These are phyloP conservation scores for Helostoma temminkii DNA, from an alignment of 2,797 vertebrate species.

Conservation along the genomic window DNA sequence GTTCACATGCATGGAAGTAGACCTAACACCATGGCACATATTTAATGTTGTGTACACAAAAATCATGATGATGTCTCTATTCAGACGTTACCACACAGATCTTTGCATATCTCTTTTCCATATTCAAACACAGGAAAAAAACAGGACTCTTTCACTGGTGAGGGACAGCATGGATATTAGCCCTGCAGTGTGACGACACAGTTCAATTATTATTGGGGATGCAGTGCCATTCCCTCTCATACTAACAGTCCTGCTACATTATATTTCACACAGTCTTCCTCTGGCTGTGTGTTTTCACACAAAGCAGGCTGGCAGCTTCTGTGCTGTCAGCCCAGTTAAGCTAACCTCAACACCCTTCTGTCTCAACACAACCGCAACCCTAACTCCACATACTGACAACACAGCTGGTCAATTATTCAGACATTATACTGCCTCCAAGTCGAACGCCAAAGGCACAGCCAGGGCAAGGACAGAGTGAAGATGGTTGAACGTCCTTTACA, in stretches of 20 bases:
- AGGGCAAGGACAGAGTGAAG: slow-evolving; percentile 31
- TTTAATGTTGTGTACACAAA: neutral
- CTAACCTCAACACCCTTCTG: slow-evolving; percentile 53
- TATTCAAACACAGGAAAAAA: slow-evolving; percentile 71
- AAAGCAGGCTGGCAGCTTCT: slow-evolving; percentile 27
- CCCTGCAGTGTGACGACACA: neutral
- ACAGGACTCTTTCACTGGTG: neutral
- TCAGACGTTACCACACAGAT: slow-evolving; percentile 2
- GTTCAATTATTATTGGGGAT: slow-evolving; percentile 2
- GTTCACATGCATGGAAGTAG: neutral
- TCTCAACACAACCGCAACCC: slow-evolving; percentile 49
- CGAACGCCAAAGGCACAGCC: slow-evolving; percentile 61
- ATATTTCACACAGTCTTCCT: slow-evolving; percentile 18
- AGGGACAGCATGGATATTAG: too few species aligned
- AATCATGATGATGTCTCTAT: neutral
- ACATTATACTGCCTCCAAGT: slow-evolving; percentile 67
- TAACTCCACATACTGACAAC: slow-evolving; percentile 51
- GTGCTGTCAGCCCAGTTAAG: slow-evolving; percentile 33
- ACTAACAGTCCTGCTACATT: slow-evolving; percentile 3
- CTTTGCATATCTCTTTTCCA: slow-evolving; percentile 72
- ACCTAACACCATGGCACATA: neutral
- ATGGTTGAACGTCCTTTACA: slow-evolving; percentile 36
- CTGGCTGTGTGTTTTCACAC: neutral
- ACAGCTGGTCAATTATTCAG: slow-evolving; percentile 82
- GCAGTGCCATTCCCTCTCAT: neutral